phyloP scores from a whole-genome alignment of 2,797 vertebrate species.

The Peromyscus aztecus region DNA sequence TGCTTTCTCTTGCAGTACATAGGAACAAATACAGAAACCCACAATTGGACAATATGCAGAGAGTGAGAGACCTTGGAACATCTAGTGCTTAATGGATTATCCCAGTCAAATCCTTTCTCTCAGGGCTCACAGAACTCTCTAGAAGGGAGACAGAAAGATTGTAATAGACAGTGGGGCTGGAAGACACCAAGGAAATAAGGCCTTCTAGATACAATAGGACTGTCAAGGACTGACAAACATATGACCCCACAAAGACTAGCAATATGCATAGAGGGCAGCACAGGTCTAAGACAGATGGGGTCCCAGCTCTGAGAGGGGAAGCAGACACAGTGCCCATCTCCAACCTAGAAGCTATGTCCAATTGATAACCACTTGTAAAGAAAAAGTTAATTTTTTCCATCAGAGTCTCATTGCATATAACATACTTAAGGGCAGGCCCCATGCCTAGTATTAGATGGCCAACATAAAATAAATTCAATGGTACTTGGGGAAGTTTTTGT shows the following conservation, averaged over 20 bases:
- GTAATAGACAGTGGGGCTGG: neutral
- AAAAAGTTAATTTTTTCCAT: neutral
- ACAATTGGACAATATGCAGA: neutral
- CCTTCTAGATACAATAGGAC: neutral
- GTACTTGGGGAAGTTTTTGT: neutral
- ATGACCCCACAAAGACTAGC: neutral
- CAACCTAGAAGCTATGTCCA: neutral
- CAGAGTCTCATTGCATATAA: neutral
- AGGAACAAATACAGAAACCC: too few species aligned
- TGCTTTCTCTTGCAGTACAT: neutral
- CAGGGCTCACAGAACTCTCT: neutral
- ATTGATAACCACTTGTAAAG: neutral
- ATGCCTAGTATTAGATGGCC: neutral
- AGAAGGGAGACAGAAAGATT: neutral
- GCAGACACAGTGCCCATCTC: neutral
- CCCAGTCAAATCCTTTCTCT: neutral
- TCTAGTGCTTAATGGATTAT: neutral
- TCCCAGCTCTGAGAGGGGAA: neutral
- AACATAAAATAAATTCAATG: neutral
- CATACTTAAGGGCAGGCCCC: neutral
- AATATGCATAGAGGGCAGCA: neutral
- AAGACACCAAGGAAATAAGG: neutral
- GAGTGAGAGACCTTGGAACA: neutral
- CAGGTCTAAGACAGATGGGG: neutral
- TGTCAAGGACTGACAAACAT: neutral